A percentile compares a stretch with the other conserved stretches of the same genome.
These are phyloP conservation scores for Silurus glanis DNA, from an alignment of 2,113 vertebrate species.

Conservation along the genomic window DNA sequence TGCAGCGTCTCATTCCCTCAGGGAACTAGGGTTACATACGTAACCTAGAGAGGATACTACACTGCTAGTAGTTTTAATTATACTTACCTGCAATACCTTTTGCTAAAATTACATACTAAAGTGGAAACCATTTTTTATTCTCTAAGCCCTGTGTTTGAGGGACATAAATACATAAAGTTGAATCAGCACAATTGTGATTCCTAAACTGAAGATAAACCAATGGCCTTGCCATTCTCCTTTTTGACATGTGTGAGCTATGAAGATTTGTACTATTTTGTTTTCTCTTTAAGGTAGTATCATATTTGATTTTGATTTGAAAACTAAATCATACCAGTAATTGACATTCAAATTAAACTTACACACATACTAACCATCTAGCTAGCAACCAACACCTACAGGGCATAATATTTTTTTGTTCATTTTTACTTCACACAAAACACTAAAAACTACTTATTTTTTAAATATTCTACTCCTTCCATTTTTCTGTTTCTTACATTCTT, in stretches of 20 bases:
- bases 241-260: not conserved
- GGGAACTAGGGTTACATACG: too few relatives aligned
- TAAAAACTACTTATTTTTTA: not conserved
- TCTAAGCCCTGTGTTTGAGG: not conserved
- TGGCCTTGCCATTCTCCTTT: not conserved
- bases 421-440: not conserved
- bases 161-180: not conserved
- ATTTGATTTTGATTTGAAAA: not conserved
- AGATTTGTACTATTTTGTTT: not conserved
- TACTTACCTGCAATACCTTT: not conserved
- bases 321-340: not conserved
- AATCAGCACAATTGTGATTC: too few relatives aligned
- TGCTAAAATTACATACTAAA: not conserved
- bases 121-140: not conserved
- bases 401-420: not conserved
- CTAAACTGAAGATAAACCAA: not conserved
- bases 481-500: conserved; percentile 56
- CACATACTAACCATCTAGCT: not conserved
- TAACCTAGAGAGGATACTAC: not conserved
- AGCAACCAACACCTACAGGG: not conserved
- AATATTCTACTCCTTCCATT: not conserved
- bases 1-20: too few relatives aligned
- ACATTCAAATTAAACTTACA: not conserved
- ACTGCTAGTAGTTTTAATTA: not conserved
- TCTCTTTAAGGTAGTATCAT: too few relatives aligned